phyloP scores from a whole-genome alignment of 2,888 invertebrate genomes.

The Silvanus unidentatus region DNA sequence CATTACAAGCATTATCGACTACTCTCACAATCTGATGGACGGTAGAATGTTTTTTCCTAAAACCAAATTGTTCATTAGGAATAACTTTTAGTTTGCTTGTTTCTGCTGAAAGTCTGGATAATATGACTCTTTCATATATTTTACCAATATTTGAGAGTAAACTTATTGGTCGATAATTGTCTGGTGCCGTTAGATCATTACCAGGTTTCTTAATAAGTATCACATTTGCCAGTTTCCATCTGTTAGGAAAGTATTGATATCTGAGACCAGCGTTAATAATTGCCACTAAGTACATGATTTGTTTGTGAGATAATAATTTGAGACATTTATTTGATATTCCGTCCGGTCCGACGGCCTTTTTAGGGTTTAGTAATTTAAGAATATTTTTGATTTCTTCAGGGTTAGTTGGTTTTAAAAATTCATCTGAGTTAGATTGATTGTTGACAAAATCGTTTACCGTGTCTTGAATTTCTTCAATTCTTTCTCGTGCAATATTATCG shows the following conservation, averaged over 20 bases:
- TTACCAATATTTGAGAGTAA: constrained; percentile 3
- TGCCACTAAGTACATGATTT: no score
- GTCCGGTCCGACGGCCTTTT: no score
- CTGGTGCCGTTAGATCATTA: not conserved
- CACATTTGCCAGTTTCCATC: constrained; percentile 1
- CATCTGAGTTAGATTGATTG: no score
- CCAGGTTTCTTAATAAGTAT: constrained; percentile 1
- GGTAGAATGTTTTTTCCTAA: constrained; percentile 9
- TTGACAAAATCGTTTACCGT: no score
- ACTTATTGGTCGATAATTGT: constrained; percentile 8
- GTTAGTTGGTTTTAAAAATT: no score
- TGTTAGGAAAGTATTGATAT: not conserved
- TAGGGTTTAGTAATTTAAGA: no score
- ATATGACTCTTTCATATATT: constrained; percentile 2
- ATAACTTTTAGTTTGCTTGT: constrained; percentile 8
- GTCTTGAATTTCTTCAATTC: no score
- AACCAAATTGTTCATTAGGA: constrained; percentile 12
- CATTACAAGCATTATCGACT: constrained; percentile 4
- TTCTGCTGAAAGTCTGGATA: constrained; percentile 2
- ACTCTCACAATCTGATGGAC: constrained; percentile 10
- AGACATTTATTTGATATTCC: no score
- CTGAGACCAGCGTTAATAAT: not conserved
- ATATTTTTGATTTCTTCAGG: not conserved
- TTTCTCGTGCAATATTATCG: not conserved
- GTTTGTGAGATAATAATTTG: no score